Evolutionary conservation across 2,797 vertebrate species (phyloP), one percentile per base, ranked within the genome.

Genomic region (Coccyzus lansbergi): DNA sequence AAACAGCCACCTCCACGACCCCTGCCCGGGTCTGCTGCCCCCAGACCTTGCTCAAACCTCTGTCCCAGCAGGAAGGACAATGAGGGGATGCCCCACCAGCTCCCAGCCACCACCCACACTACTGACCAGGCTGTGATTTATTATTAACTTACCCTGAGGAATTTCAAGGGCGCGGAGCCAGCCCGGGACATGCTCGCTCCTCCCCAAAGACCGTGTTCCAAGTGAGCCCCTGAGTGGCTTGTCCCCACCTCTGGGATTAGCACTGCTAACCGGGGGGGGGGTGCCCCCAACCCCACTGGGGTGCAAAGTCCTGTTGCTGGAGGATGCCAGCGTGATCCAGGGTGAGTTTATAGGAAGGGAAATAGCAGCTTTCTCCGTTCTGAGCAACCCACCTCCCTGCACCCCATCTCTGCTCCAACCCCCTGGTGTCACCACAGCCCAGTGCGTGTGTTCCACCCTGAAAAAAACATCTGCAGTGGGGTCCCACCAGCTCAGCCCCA

Each of bases 71-170:
- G 31, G 65, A 49, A 82, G 62, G 70, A 76, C 82, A 51, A 10
- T 0, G 3, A 44, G 38, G 31, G 65, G 59, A 62, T 51, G 9
- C 1, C 0, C 38, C 53, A 42, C 4, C 7, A 1, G 42, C 85
- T 67, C 34, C 42, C 10, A 7, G 49, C 24, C 5, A 0, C 46
- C 40, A 2, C 91, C 67, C 70, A 28, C 33, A 8, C 65, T 46
- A 2, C 25, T 4, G 7, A 25, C 55, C 74, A 1, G 5, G 31
- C 76, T 3, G 0, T 1, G 75, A 78, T 94, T 96, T 59, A 95
- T 91, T 82, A 93, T 95, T 95, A 95, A 95, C 96, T 81, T 4
- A 0, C 36, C 53, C 72, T 9, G 29, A 91, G 92, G 86, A 92
- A 87, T 95, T 89, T 62, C 64, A 65, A 12, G 90, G 94, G 71